Conservation (phyloP, 2,888 invertebrate genomes). For the Synergus gifuensis region DNA sequence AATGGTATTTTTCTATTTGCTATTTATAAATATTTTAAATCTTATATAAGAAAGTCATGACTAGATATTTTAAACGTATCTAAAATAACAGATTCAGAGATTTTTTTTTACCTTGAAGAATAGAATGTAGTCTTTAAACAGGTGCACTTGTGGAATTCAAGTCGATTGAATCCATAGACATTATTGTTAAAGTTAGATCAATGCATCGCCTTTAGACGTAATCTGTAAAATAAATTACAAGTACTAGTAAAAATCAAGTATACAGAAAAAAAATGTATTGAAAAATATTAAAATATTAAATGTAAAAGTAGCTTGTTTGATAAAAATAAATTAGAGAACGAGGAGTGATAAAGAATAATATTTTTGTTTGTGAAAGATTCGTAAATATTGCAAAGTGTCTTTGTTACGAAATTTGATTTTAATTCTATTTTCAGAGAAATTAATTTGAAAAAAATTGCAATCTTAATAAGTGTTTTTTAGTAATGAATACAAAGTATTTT, state of each 20-base stretch:
- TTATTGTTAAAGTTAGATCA: neutral
- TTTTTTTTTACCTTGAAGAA: neutral
- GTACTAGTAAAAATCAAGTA: neutral
- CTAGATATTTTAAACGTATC: neutral
- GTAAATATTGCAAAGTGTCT: neutral
- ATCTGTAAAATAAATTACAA: neutral
- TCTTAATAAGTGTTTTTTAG: neutral
- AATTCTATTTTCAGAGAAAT: neutral
- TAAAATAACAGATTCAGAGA: neutral
- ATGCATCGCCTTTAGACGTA: neutral
- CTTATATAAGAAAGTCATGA: conserved; percentile 18
- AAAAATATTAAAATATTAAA: too few relatives aligned
- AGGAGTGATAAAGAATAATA: neutral
- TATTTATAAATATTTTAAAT: neutral
- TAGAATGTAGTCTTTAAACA: neutral
- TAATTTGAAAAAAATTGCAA: neutral
- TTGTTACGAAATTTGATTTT: neutral
- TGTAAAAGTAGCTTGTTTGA: too few relatives aligned
- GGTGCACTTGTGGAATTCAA: neutral
- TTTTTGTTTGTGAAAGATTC: neutral
- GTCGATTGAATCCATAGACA: neutral
- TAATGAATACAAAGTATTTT: neutral
- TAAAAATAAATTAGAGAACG: too few relatives aligned
- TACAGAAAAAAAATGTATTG: neutral
- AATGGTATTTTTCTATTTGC: neutral